These are phyloP conservation scores for Leptinotarsa undecemlineata DNA, from an alignment of 1,140 invertebrate genomes.

Conservation along the genomic window DNA sequence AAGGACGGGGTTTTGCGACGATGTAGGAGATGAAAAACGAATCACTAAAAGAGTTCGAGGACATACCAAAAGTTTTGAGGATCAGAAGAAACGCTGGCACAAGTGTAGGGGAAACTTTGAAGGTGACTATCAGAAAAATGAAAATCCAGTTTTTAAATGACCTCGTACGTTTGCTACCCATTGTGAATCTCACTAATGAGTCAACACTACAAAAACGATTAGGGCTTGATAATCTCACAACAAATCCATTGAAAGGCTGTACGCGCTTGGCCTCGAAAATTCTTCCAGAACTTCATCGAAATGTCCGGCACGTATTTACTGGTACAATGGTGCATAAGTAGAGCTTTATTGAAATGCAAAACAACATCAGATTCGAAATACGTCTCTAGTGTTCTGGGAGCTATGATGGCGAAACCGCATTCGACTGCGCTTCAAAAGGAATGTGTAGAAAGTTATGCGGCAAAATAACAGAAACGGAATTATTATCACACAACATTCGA, in stretches of 20 bases:
- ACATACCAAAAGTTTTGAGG: too few species aligned
- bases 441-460: not conserved
- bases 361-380: constrained; percentile 1
- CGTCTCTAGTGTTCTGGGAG: not conserved
- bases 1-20: too few species aligned
- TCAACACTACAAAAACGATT: not conserved
- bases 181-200: too few species aligned
- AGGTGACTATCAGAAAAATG: too few species aligned
- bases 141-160: too few species aligned
- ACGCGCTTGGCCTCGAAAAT: not conserved
- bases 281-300: constrained; percentile 11
- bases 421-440: not conserved
- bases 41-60: too few species aligned
- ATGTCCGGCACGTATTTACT: constrained; percentile 22
- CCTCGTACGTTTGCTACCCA: too few species aligned
- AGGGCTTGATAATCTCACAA: not conserved
- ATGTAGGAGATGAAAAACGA: too few species aligned
- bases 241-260: not conserved
- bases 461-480: not conserved
- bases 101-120: too few species aligned
- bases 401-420: constrained; percentile 5
- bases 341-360: constrained; percentile 20
- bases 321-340: constrained; percentile 19
- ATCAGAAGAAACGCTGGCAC: too few species aligned
- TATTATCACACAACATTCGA: not conserved